Percentiles rank a stretch among this genome's conserved stretches.
Conservation (phyloP, 2,888 invertebrate species). For the Rhimphoctona megacephalus region DNA sequence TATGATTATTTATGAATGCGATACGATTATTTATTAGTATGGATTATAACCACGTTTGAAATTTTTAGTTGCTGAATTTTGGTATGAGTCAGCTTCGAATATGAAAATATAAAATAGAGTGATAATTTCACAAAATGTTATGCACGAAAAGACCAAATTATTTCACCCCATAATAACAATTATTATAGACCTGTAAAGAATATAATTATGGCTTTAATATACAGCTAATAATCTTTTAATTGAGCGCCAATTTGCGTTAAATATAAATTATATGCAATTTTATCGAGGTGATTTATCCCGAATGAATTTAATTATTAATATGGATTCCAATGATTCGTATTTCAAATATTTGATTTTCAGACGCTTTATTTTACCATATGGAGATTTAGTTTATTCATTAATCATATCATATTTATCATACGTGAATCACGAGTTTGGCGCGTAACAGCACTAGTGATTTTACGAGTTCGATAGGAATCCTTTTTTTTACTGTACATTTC, state of each 20-base stretch:
- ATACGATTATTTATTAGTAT: neutral
- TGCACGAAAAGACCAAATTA: neutral
- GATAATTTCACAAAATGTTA: neutral
- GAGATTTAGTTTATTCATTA: neutral
- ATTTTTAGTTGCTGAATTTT: neutral
- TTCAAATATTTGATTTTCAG: neutral
- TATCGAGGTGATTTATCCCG: neutral
- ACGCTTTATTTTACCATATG: neutral
- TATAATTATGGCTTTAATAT: slow-evolving; percentile 1
- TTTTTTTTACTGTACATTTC: neutral
- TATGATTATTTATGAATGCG: neutral
- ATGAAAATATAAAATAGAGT: neutral
- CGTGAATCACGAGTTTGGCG: neutral
- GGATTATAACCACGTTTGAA: neutral
- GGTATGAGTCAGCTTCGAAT: neutral
- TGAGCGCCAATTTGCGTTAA: neutral
- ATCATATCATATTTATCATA: neutral
- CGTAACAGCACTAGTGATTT: slow-evolving; percentile 35
- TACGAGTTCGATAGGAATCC: slow-evolving; percentile 13
- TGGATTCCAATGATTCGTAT: neutral
- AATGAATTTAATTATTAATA: neutral
- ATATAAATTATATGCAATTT: neutral
- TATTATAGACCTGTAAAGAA: neutral
- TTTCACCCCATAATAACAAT: neutral
- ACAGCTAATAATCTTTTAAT: neutral